phyloP scores from a whole-genome alignment of 2,797 vertebrate genomes.

The Pterois miles region DNA sequence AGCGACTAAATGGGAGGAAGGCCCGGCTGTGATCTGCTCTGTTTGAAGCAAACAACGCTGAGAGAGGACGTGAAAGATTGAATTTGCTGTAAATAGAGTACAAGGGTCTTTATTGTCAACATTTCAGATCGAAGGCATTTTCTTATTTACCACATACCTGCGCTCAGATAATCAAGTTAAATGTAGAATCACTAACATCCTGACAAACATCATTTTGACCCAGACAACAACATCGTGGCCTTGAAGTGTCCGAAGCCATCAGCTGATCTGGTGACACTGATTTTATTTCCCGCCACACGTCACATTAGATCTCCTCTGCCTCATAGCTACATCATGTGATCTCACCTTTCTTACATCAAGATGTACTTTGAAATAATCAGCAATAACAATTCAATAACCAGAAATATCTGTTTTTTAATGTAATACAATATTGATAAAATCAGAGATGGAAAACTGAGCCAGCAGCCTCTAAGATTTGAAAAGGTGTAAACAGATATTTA shows the following conservation, averaged over 20 bases:
- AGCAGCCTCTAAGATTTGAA: not conserved
- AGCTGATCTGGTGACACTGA: not conserved
- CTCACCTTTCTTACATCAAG: not conserved
- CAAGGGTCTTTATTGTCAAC: constrained; percentile 26
- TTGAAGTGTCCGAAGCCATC: not conserved
- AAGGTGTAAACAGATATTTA: not conserved
- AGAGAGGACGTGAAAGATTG: constrained; percentile 28
- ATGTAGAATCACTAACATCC: constrained; percentile 24
- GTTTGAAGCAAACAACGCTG: constrained; percentile 10
- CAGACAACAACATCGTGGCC: not conserved
- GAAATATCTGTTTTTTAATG: not conserved
- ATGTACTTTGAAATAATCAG: not conserved
- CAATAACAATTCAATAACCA: not conserved
- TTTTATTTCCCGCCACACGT: not conserved
- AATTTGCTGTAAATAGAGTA: constrained; percentile 36
- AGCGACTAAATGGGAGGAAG: constrained; percentile 44
- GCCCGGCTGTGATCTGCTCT: constrained; percentile 27
- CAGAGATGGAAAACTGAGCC: not conserved
- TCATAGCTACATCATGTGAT: not conserved
- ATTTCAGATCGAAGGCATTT: constrained; percentile 8
- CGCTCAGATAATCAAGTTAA: constrained; percentile 19
- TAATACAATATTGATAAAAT: not conserved
- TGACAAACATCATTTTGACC: not conserved
- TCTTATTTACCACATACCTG: constrained; percentile 30
- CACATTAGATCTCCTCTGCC: not conserved